Conservation (phyloP, 2,113 vertebrate genomes). For the Mormoops blainvillei region DNA sequence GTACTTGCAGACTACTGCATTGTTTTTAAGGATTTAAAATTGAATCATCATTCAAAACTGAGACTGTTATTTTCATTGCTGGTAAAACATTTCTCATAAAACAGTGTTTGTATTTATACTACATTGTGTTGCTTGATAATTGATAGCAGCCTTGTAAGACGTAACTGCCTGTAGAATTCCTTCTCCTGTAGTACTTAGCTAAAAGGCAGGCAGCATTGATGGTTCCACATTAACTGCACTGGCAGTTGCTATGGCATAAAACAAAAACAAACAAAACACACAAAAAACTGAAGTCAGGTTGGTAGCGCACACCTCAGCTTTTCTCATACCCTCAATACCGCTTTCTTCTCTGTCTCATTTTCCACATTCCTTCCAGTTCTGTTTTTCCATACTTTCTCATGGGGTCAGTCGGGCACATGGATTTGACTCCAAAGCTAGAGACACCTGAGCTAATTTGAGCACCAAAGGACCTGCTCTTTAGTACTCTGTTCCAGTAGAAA, state of each 20-base stretch:
- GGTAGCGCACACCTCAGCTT: not conserved
- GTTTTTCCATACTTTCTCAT: not conserved
- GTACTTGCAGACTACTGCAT: not conserved
- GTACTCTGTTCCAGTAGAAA: not conserved
- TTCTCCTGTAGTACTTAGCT: not conserved
- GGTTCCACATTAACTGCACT: accelerated
- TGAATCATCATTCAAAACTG: not conserved
- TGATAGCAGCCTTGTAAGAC: not conserved
- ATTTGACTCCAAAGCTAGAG: not conserved
- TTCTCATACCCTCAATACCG: not conserved
- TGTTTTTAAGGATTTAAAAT: constrained; percentile 33
- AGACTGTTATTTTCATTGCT: not conserved
- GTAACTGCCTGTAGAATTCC: not conserved
- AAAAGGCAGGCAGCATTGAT: not conserved
- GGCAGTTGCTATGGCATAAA: not conserved
- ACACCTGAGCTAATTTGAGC: not conserved
- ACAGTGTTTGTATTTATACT: not conserved
- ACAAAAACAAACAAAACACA: not conserved
- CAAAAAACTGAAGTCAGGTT: not conserved
- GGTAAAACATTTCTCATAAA: not conserved
- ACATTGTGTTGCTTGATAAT: not conserved
- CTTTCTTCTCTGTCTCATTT: no score
- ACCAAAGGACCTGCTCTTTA: not conserved
- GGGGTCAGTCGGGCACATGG: not conserved
- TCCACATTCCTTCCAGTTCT: not conserved